Conservation (phyloP, 2,888 invertebrate genomes). For the Sinelater perroti region DNA sequence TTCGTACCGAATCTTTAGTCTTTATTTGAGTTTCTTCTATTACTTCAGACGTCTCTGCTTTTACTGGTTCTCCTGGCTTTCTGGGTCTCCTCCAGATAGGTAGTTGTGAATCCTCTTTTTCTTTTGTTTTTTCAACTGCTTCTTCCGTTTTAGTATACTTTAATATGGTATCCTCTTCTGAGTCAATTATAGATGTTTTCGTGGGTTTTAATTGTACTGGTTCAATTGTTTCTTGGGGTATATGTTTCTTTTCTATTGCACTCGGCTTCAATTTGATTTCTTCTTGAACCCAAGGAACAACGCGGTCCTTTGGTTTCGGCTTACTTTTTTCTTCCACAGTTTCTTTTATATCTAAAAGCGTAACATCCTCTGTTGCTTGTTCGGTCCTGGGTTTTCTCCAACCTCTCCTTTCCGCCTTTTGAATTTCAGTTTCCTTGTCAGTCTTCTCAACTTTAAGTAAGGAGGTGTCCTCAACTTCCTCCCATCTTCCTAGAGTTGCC, state of each 20-base stretch:
- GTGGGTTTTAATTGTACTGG: conserved; percentile 50
- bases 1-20: conserved; percentile 54
- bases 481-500: conserved; percentile 23
- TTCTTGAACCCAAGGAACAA: conserved; percentile 68
- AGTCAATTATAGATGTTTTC: background rate
- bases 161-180: conserved; percentile 47
- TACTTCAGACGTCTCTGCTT: conserved; percentile 60
- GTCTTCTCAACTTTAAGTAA: conserved; percentile 28
- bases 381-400: conserved; percentile 35
- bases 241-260: conserved; percentile 54
- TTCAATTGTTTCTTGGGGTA: conserved; percentile 58
- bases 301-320: conserved; percentile 3
- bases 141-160: conserved; percentile 20
- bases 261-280: conserved; percentile 64
- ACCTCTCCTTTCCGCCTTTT: conserved; percentile 28
- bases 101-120: conserved; percentile 25
- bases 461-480: conserved; percentile 37
- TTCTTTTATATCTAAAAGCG: conserved; percentile 24
- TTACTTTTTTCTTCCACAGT: conserved; percentile 15
- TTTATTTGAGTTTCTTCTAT: conserved; percentile 58
- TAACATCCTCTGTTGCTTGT: conserved; percentile 15
- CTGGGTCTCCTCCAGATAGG: conserved; percentile 35
- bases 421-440: conserved; percentile 36
- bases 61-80: conserved; percentile 54
- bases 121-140: conserved; percentile 34